A percentile compares a stretch with the other conserved stretches of the same genome.
These are phyloP conservation scores for Syritta pipiens DNA, from an alignment of 2,888 invertebrate species.

Conservation along the genomic window DNA sequence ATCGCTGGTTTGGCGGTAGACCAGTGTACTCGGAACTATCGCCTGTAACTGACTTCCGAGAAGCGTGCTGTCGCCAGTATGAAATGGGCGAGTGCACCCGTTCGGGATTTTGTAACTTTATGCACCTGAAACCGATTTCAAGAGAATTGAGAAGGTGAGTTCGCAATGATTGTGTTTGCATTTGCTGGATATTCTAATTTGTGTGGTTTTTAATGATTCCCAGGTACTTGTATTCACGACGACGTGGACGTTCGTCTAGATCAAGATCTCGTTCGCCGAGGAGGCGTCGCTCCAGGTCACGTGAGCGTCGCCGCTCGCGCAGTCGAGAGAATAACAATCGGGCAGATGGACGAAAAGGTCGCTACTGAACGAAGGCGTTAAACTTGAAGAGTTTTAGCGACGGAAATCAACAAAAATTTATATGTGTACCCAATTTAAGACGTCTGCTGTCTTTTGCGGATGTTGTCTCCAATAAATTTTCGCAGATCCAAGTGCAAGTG, in stretches of 20 bases:
- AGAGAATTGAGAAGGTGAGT: slow-evolving; percentile 91
- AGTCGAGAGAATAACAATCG: slow-evolving; percentile 75
- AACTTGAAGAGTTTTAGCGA: slow-evolving; percentile 37
- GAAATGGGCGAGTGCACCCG: slow-evolving; percentile 99
- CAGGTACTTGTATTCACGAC: slow-evolving; percentile 87
- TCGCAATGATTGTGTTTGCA: not conserved
- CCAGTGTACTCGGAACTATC: slow-evolving; percentile 99
- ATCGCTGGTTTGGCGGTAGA: slow-evolving; percentile 99
- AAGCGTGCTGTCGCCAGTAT: slow-evolving; percentile 99
- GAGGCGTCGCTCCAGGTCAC: slow-evolving; percentile 74
- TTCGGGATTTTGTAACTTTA: slow-evolving; percentile 99
- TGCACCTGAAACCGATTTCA: slow-evolving; percentile 99
- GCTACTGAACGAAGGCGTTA: slow-evolving; percentile 63
- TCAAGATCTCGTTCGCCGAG: slow-evolving; percentile 78
- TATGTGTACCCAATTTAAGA: slow-evolving; percentile 19
- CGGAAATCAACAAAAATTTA: slow-evolving; percentile 25
- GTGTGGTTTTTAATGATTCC: too few relatives aligned
- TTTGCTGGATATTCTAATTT: too few relatives aligned
- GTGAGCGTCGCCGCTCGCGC: slow-evolving; percentile 79
- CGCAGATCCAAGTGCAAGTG: slow-evolving; percentile 8
- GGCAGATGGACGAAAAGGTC: slow-evolving; percentile 73
- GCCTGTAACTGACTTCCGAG: slow-evolving; percentile 99
- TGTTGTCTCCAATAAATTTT: slow-evolving; percentile 46
- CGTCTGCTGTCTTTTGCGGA: not conserved
- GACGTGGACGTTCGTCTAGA: slow-evolving; percentile 80